These are phyloP conservation scores for Diabrotica virgifera DNA, from an alignment of 1,140 invertebrate genomes.

Conservation along the genomic window DNA sequence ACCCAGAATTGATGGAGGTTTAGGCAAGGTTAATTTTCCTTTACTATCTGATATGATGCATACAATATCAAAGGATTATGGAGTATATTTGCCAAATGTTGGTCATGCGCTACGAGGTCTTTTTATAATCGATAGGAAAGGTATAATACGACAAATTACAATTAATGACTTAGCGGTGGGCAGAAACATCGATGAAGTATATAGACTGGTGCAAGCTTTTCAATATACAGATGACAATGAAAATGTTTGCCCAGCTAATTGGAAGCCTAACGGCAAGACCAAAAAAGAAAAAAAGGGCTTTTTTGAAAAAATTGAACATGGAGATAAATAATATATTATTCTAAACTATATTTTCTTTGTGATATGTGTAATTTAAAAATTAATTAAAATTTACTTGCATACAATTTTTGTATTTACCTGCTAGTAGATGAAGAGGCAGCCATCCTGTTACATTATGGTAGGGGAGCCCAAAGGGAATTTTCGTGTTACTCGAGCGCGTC, in stretches of 20 bases:
- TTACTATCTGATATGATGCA: constrained; percentile 88
- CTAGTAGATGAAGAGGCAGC: too few species aligned
- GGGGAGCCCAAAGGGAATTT: too few species aligned
- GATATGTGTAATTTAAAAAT: too few species aligned
- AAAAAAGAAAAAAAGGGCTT: neutral
- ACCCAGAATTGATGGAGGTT: constrained; percentile 81
- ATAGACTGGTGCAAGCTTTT: constrained; percentile 88
- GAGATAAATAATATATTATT: neutral
- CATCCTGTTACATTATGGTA: too few species aligned
- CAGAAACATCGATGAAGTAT: constrained; percentile 86
- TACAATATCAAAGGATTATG: constrained; percentile 87
- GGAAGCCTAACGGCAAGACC: neutral
- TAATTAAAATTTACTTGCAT: too few species aligned
- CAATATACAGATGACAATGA: constrained; percentile 79
- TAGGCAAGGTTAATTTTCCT: constrained; percentile 86
- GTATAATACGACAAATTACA: constrained; percentile 71
- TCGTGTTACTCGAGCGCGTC: too few species aligned
- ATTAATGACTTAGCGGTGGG: constrained; percentile 91
- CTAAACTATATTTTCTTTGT: too few species aligned
- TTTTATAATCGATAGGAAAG: constrained; percentile 76
- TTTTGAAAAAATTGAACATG: neutral
- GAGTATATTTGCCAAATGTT: constrained; percentile 85
- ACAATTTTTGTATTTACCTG: too few species aligned
- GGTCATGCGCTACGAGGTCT: constrained; percentile 77
- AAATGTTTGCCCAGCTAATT: neutral